phyloP scores from a whole-genome alignment of 2,113 vertebrate species.

The Crotalus viridis region DNA sequence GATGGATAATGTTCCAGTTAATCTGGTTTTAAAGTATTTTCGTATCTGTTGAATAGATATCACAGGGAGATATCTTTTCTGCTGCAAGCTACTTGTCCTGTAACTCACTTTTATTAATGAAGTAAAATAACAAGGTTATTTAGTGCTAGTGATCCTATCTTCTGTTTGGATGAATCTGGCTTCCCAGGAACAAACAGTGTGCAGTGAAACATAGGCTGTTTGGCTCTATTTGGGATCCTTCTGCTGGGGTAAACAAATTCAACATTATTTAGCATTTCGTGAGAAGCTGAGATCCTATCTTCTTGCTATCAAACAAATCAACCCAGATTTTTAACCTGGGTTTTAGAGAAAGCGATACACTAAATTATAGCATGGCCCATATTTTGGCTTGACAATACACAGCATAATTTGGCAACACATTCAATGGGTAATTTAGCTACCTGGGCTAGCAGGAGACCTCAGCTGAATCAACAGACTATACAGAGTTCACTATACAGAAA shows the following conservation, averaged over 20 bases:
- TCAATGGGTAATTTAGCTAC: not conserved
- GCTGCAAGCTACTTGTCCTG: not conserved
- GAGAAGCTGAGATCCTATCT: not conserved
- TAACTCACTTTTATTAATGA: not conserved
- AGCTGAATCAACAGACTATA: not conserved
- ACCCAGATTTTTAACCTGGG: not conserved
- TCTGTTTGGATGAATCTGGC: not conserved
- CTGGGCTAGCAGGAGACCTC: not conserved
- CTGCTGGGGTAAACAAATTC: not conserved
- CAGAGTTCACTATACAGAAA: not conserved
- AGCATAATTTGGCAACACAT: not conserved
- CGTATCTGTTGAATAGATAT: not conserved
- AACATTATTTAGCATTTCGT: not conserved
- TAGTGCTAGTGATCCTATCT: not conserved
- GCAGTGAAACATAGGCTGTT: not conserved
- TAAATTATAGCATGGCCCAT: not conserved
- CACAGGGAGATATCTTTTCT: not conserved
- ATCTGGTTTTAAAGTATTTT: not conserved
- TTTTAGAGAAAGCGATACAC: not conserved
- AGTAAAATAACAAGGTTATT: not conserved
- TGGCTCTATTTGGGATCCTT: not conserved
- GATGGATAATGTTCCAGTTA: not conserved
- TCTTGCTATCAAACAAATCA: not conserved
- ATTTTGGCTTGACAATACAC: not conserved
- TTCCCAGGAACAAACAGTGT: not conserved